Base-by-base conservation (phyloP, 2,113 vertebrate species). In the Hemibagrus wyckioides region DNA sequence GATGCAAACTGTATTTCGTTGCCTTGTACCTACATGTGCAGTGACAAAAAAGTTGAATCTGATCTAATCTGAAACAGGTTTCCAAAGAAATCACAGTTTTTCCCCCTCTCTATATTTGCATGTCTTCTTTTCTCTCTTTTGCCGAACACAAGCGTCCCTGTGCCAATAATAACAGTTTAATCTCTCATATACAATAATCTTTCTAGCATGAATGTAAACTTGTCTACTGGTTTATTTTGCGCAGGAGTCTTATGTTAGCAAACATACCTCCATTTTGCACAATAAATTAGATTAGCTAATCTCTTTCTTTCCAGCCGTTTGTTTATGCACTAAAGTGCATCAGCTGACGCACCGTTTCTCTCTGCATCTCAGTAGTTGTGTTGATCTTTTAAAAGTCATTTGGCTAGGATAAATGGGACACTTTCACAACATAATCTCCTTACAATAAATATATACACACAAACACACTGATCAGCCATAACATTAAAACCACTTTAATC, bases 371-470 rank as follows among this genome's bases (percentile, higher is more conserved):
- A 0, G 33, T 61, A 23, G 6, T 7, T 54, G 17, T 21, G 48
- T 80, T 36, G 41, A 23, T 61, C 56, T 81, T 39, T n/a, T 41
- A 11, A 61, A 61, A 82, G 23, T 57, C 80, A 41, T 82, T 82
- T 61, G 80, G 33, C 10, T 5, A 28, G 17, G 56, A 61, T 61
- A 39, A 41, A 61, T 28, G 36, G 28, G 25, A 59, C 30, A 8
- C 30, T 81, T 81, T 82, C 36, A 82, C 36, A 82, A 28, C 36
- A n/a, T 61, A n/a, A 41, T 54, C 56, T 14, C 11, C 56, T 28
- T 33, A 1, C 80, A 25, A 2, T 7, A n/a, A n/a, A n/a, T n/a
- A n/a, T n/a, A n/a, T n/a, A n/a, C n/a, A n/a, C n/a, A n/a, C n/a
- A n/a, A n/a, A n/a, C n/a, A n/a, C n/a, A n/a, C n/a, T n/a, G n/a